Conservation (phyloP, 2,113 vertebrate species). For the Poecile atricapillus region DNA sequence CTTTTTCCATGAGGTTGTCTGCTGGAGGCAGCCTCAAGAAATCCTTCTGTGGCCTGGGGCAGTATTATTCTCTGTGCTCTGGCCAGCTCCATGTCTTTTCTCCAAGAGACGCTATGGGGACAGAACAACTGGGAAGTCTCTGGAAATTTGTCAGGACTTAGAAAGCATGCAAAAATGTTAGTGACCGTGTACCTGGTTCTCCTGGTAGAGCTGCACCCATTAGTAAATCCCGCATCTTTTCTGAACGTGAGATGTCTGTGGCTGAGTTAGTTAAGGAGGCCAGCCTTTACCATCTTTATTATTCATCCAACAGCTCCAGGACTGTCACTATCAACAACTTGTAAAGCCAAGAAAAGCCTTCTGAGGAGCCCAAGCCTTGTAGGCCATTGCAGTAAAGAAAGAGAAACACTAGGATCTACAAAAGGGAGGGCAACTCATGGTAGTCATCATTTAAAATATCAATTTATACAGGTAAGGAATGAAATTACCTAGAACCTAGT, state of each 20-base stretch:
- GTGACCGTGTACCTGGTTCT: background rate
- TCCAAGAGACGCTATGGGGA: background rate
- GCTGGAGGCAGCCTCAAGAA: background rate
- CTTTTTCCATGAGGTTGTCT: background rate
- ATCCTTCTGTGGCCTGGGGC: background rate
- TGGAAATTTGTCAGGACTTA: background rate
- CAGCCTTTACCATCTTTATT: background rate
- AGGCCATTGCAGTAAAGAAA: background rate
- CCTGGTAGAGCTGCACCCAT: background rate
- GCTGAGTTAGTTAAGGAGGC: background rate
- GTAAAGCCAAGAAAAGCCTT: background rate
- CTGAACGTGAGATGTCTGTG: accelerated
- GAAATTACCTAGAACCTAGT: background rate
- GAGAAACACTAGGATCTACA: background rate
- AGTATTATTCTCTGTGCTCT: background rate
- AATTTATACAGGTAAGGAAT: background rate
- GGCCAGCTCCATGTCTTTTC: background rate
- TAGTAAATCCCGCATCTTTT: background rate
- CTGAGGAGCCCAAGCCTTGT: background rate
- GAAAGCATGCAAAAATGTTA: background rate
- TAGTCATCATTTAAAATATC: background rate
- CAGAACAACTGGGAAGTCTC: background rate
- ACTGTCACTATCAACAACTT: background rate
- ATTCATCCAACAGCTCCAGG: background rate
- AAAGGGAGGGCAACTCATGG: background rate